Percentiles rank a stretch among this genome's conserved stretches.
phyloP scores from a whole-genome alignment of 2,113 vertebrate genomes.

The Channa argus region DNA sequence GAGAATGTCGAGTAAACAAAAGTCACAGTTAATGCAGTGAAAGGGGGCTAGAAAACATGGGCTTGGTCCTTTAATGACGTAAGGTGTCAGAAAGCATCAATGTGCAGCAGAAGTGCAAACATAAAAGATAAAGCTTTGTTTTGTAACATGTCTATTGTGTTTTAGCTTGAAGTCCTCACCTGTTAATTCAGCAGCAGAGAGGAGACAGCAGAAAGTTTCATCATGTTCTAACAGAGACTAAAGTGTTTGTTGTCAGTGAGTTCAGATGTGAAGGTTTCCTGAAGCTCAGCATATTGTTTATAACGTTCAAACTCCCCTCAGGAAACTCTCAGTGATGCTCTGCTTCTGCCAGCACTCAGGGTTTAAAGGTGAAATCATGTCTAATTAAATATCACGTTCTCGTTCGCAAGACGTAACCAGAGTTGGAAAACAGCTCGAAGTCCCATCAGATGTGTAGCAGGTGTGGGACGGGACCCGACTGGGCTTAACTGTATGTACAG shows the following conservation, averaged over 20 bases:
- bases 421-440: neutral
- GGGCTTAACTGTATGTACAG: no score
- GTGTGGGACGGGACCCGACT: neutral
- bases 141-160: neutral
- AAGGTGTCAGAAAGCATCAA: no score
- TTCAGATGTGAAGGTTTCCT: conserved; percentile 14
- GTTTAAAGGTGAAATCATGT: conserved; percentile 23
- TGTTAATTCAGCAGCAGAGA: neutral
- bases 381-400: conserved; percentile 11
- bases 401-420: neutral
- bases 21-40: no score
- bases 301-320: conserved; percentile 6
- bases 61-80: no score
- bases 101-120: neutral
- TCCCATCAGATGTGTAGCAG: neutral
- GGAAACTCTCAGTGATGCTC: conserved; percentile 7
- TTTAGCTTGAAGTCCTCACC: neutral
- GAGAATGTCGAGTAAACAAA: no score
- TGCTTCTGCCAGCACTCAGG: conserved; percentile 5
- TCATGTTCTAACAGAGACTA: neutral
- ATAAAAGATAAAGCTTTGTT: neutral
- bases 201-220: conserved; percentile 1
- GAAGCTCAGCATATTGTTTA: conserved; percentile 26
- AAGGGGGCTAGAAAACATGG: no score
- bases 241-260: conserved; percentile 21